Percentiles rank a stretch among this genome's conserved stretches.
phyloP scores from a whole-genome alignment of 2,113 vertebrate species.

The Lota lota region DNA sequence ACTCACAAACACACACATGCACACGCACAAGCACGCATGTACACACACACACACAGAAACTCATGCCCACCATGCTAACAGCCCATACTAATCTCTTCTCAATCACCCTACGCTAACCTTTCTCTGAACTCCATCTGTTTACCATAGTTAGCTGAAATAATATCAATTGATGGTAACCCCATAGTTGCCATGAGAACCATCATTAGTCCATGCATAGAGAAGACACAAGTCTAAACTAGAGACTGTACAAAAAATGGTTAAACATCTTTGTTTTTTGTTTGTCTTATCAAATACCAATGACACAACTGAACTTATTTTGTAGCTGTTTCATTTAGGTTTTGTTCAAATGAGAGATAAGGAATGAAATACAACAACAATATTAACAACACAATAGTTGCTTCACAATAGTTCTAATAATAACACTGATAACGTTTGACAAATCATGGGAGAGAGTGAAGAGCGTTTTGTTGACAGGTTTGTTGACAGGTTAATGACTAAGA shows the following conservation, averaged over 20 bases:
- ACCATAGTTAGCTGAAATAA: conserved; percentile 10
- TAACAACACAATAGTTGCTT: too few species aligned
- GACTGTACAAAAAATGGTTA: too few species aligned
- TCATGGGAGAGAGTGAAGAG: neutral
- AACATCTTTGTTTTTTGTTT: too few species aligned
- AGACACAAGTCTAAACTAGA: neutral
- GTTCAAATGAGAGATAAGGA: too few species aligned
- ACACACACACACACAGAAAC: conserved; percentile 1
- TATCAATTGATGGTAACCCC: conserved; percentile 34
- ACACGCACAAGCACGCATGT: neutral
- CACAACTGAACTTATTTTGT: too few species aligned
- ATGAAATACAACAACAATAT: neutral
- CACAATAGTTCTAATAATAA: too few species aligned
- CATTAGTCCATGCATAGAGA: conserved; percentile 12
- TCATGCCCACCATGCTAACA: conserved; percentile 2
- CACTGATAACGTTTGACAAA: too few species aligned
- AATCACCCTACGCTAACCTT: conserved; percentile 35
- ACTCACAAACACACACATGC: neutral
- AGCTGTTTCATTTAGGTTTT: too few species aligned
- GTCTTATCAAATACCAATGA: too few species aligned
- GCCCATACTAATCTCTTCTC: conserved; percentile 31
- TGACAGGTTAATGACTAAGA: neutral
- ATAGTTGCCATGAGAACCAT: conserved; percentile 10
- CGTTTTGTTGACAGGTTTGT: conserved; percentile 1
- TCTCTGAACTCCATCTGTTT: conserved; percentile 38